phyloP scores from a whole-genome alignment of 2,113 vertebrate genomes.

The Hippolais icterina region DNA sequence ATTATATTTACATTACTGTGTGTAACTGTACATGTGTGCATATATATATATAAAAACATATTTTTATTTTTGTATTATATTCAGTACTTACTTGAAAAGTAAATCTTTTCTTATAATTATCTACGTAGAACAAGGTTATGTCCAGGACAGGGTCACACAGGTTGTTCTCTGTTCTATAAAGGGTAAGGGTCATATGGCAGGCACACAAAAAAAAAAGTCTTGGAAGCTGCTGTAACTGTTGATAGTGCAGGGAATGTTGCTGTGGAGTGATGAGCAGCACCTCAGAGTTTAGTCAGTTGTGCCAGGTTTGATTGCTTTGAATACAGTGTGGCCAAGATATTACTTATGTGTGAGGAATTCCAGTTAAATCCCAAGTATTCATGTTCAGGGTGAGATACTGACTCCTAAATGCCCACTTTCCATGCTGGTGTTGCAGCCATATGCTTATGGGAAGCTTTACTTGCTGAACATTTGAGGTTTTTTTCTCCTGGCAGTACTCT shows the following conservation, averaged over 20 bases:
- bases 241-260: background rate
- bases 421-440: background rate
- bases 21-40: background rate
- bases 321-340: background rate
- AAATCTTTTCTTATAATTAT: background rate
- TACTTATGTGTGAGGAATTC: background rate
- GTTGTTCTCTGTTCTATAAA: background rate
- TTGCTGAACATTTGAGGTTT: accelerated
- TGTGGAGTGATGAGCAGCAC: background rate
- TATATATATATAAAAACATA: accelerated
- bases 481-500: background rate
- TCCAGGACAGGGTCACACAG: background rate
- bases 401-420: background rate
- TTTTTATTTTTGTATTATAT: background rate
- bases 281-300: background rate
- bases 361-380: accelerated
- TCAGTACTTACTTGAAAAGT: background rate
- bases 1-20: too few species aligned
- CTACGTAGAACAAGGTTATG: accelerated
- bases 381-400: background rate
- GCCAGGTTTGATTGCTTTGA: background rate
- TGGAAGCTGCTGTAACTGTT: background rate
- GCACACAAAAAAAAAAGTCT: background rate
- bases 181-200: background rate
- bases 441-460: background rate